phyloP scores from a whole-genome alignment of 1,140 invertebrate genomes.

The Eriocheir sinensis region DNA sequence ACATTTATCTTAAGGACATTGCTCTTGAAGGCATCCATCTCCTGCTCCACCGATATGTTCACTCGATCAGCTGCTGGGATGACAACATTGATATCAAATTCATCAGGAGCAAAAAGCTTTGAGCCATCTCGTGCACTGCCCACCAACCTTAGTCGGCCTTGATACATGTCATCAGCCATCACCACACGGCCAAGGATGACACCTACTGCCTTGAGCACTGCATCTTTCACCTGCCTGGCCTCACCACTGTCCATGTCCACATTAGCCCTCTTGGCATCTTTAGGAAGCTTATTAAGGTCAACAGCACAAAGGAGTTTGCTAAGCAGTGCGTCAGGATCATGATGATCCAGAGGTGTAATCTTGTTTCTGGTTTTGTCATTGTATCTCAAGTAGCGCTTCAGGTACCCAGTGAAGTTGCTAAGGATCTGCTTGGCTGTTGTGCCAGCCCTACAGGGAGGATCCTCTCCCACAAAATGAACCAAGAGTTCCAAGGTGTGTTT shows the following conservation, averaged over 20 bases:
- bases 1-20: constrained; percentile 1
- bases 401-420: constrained; percentile 9
- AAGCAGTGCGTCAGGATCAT: neutral
- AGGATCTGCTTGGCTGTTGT: neutral
- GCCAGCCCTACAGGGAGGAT: neutral
- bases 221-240: neutral
- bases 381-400: neutral
- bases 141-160: neutral
- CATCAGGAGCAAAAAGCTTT: constrained; percentile 59
- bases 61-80: neutral
- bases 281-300: neutral
- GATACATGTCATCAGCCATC: neutral
- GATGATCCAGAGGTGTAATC: neutral
- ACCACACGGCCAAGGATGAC: neutral
- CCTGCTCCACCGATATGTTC: neutral
- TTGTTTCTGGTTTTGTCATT: neutral
- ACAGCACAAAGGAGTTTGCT: neutral
- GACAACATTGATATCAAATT: constrained; percentile 58
- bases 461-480: neutral
- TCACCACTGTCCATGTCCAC: neutral
- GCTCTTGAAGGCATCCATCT: neutral
- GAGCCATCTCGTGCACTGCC: constrained; percentile 58
- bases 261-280: neutral
- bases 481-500: neutral
- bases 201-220: neutral